These are phyloP conservation scores for Ammodytes dubius DNA, from an alignment of 2,113 vertebrate species.

Conservation along the genomic window DNA sequence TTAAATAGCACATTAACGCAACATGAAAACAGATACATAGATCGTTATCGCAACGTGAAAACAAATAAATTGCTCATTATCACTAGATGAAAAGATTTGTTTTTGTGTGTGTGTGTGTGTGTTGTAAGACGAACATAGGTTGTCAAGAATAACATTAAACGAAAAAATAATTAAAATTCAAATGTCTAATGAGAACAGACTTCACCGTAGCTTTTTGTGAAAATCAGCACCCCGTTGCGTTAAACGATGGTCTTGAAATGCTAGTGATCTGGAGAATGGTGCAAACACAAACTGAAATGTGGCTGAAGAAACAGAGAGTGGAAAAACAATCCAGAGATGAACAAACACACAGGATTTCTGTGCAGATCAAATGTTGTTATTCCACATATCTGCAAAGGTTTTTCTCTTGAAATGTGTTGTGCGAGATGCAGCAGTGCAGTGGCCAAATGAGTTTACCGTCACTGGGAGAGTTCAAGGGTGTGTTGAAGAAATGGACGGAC, in stretches of 20 bases:
- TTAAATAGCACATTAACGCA: no score
- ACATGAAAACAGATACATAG: no score
- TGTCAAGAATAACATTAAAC: conserved; percentile 28
- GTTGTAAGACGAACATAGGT: background rate
- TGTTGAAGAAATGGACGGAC: background rate
- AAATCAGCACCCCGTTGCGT: background rate
- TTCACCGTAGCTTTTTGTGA: background rate
- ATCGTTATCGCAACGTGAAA: no score
- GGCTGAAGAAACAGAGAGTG: background rate
- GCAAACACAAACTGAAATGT: conserved; percentile 15
- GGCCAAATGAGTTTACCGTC: conserved; percentile 2
- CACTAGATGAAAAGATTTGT: background rate
- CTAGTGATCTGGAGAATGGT: conserved; percentile 8
- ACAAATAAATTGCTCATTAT: background rate
- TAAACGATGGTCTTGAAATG: background rate
- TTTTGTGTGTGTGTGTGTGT: background rate
- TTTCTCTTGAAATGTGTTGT: background rate
- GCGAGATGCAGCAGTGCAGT: background rate
- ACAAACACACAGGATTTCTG: no score
- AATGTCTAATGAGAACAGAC: conserved; percentile 13
- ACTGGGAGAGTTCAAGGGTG: background rate
- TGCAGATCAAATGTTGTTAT: background rate
- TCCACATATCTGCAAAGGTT: background rate
- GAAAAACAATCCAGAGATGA: background rate
- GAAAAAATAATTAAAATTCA: background rate